Conservation (phyloP, 2,113 vertebrate genomes). For the Motacilla tschutschensis region DNA sequence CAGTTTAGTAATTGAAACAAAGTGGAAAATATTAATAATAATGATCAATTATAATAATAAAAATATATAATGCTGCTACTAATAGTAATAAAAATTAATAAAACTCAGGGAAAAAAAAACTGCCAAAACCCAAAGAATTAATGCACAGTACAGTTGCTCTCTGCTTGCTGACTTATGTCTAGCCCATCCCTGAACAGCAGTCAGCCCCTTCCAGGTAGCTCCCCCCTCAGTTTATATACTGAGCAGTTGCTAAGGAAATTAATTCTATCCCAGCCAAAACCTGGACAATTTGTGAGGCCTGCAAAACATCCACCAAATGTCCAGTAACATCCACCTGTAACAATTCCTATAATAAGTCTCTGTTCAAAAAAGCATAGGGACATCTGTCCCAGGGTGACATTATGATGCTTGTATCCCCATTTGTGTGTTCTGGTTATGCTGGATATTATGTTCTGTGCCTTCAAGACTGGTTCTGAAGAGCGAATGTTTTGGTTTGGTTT, state of each 20-base stretch:
- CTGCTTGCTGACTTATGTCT: neutral
- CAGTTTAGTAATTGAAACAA: neutral
- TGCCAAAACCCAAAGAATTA: neutral
- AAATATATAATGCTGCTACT: neutral
- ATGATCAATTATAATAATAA: too few relatives aligned
- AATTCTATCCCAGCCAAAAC: neutral
- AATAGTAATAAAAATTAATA: neutral
- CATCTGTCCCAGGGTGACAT: neutral
- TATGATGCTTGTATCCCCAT: too few relatives aligned
- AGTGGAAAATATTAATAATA: neutral
- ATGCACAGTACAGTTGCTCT: neutral
- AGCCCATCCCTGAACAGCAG: neutral
- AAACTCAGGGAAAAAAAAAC: accelerated
- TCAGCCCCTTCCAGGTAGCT: neutral
- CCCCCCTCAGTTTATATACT: neutral
- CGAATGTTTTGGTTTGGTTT: too few relatives aligned
- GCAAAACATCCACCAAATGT: neutral
- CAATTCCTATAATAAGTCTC: neutral
- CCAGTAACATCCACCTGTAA: neutral
- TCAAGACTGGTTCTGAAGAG: too few relatives aligned
- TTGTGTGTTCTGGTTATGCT: too few relatives aligned
- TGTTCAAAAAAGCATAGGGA: neutral
- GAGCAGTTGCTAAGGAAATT: neutral
- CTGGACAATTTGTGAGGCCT: neutral
- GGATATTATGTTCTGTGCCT: too few relatives aligned